Base-by-base conservation (phyloP, 2,113 vertebrate genomes). In the Nycticryphes semicollaris region DNA sequence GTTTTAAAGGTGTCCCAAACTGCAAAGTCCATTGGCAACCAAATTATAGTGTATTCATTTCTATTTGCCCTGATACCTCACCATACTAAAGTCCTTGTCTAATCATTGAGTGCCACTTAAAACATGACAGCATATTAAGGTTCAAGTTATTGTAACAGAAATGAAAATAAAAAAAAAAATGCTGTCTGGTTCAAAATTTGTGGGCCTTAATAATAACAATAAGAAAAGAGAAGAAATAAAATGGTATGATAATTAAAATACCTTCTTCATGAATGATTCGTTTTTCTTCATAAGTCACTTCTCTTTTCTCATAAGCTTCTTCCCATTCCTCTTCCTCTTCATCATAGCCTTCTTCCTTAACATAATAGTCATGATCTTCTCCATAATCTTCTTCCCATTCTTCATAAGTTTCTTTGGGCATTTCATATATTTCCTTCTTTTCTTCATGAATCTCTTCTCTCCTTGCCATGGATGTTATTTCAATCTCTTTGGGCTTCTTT, bases 301-400 rank as follows among this genome's bases (percentile, higher is more conserved):
- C 94, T 97, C 66, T 97, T 91, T 98, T 97, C 83, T 81, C 78
- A 73, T 98, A 98, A 75, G 93, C 21, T 75, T 98, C 93, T 93
- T 93, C 91, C 96, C 97, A 97, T 91, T 97, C 86, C 33, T 98
- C 97, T 93, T 97, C 97, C 76, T 85, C 96, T 96, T 97, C 97
- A 45, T 97, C 97, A 81, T 97, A 98, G 21, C 98, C 98, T 74
- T 98, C 97, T 94, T 97, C 97, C 48, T 69, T 94, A 95, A 98
- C 94, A 6, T 98, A 98, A 64, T 98, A 98, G 16, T 98, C 97
- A 70, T 98, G 97, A 39, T 98, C 94, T 95, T 98, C 98, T 21
- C 96, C 98, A 76, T 97, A 98, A 79, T 98, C 97, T 89, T 98
- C 98, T 87, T 98, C 98, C 98, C 98, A 98, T 84, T 98, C 97